A percentile compares a stretch with the other conserved stretches of the same genome.
These are phyloP conservation scores for Megathymus violae DNA, from an alignment of 1,140 invertebrate genomes.

Conservation along the genomic window DNA sequence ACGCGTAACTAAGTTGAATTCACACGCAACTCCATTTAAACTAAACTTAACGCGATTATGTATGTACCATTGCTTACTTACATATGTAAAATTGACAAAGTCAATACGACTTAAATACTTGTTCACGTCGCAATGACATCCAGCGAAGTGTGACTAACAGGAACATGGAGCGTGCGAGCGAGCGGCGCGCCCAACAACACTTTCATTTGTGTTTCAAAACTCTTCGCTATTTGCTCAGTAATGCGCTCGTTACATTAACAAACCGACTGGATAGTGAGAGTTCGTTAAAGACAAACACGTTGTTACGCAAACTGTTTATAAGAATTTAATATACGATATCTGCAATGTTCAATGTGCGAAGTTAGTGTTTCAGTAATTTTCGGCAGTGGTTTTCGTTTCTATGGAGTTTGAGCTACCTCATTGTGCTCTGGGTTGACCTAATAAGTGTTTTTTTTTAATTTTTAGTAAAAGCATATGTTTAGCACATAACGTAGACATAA, in stretches of 20 bases:
- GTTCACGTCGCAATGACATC: constrained; percentile 29
- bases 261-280: constrained; percentile 39
- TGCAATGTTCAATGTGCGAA: background rate
- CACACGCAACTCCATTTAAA: constrained; percentile 10
- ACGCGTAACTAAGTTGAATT: constrained; percentile 1
- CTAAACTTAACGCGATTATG: constrained; percentile 12
- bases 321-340: no score
- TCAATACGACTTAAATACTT: constrained; percentile 40
- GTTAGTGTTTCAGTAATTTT: no score
- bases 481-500: no score
- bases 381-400: no score
- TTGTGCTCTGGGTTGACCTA: no score
- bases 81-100: constrained; percentile 36
- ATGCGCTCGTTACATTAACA: constrained; percentile 56
- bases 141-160: constrained; percentile 38
- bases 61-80: constrained; percentile 19
- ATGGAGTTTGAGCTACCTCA: no score
- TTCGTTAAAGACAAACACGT: constrained; percentile 39
- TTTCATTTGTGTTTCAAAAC: constrained; percentile 57
- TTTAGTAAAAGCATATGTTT: no score
- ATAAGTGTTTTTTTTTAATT: no score
- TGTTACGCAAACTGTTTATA: no score
- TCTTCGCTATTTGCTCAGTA: constrained; percentile 49
- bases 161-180: constrained; percentile 19
- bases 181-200: constrained; percentile 42